Conservation (phyloP, 2,888 invertebrate genomes). For the Myopa testacea region DNA sequence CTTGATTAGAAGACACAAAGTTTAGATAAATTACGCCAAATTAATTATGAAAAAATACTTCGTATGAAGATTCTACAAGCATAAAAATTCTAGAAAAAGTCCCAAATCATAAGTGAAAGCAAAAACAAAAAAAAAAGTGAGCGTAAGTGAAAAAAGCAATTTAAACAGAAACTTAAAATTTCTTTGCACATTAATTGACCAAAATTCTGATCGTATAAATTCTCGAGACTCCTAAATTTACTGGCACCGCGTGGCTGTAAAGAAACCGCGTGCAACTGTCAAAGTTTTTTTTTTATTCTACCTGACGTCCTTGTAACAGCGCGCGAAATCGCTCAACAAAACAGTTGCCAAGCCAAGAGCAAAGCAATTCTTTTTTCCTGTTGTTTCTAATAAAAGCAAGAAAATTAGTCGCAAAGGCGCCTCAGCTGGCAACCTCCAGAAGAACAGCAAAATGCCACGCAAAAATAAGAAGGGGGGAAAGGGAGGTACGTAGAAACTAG, state of each 20-base stretch:
- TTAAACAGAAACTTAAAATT: conserved; percentile 18
- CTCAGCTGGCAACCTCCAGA: conserved; percentile 26
- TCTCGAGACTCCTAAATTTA: not conserved
- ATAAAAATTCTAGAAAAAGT: conserved; percentile 42
- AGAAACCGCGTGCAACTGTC: conserved; percentile 7
- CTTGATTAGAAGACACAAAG: conserved; percentile 60
- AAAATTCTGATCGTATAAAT: not conserved
- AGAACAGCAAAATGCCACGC: conserved; percentile 61
- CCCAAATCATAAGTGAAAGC: conserved; percentile 27
- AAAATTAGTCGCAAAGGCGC: conserved; percentile 36
- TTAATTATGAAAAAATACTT: conserved; percentile 28
- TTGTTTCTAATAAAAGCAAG: conserved; percentile 1
- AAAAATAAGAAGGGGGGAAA: conserved; percentile 66
- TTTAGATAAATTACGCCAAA: conserved; percentile 44
- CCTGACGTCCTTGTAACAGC: conserved; percentile 13
- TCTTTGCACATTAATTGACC: not conserved
- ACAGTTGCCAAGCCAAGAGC: conserved; percentile 3
- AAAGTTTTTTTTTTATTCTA: not conserved
- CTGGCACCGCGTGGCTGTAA: conserved; percentile 18
- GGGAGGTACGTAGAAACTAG: conserved; percentile 61
- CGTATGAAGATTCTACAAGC: conserved; percentile 29
- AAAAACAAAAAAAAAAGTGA: conserved; percentile 39
- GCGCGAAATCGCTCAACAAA: conserved; percentile 24
- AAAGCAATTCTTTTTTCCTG: not conserved
- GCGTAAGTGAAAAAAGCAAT: conserved; percentile 40